These are phyloP conservation scores for Clarias macrocephalus DNA, from an alignment of 2,113 vertebrate species.

Conservation along the genomic window DNA sequence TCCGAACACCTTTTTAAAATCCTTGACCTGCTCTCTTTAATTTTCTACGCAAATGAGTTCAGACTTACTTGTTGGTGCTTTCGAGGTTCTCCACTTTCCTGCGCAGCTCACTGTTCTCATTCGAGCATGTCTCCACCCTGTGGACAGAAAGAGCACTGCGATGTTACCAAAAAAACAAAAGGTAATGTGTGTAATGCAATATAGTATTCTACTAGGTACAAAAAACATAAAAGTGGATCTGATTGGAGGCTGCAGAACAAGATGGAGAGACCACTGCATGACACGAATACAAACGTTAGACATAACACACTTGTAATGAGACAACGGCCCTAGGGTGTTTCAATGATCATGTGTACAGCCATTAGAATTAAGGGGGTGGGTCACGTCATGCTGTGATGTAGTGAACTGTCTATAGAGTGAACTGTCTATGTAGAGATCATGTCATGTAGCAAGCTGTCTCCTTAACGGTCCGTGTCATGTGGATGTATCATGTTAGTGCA, in stretches of 20 bases:
- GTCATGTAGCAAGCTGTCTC: not conserved
- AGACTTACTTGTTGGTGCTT: constrained; percentile 88
- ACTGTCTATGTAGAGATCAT: not conserved
- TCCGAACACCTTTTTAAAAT: not conserved
- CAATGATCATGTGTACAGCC: not conserved
- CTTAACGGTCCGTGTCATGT: no score
- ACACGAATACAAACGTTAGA: not conserved
- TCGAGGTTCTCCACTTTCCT: constrained; percentile 95
- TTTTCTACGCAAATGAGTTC: not conserved
- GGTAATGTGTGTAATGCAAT: not conserved
- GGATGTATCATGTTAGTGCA: no score
- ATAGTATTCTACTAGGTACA: not conserved
- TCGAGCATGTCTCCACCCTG: constrained; percentile 97
- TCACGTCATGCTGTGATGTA: not conserved
- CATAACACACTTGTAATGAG: not conserved
- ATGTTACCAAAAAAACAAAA: constrained; percentile 35
- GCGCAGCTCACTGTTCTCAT: constrained; percentile 91
- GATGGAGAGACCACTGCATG: not conserved
- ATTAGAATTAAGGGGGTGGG: not conserved
- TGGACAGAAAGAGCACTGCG: constrained; percentile 60
- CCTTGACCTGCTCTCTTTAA: not conserved
- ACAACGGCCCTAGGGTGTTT: not conserved
- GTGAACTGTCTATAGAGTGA: not conserved
- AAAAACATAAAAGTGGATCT: not conserved
- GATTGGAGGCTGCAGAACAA: not conserved